These are phyloP conservation scores for Strongylocentrotus purpuratus DNA, from an alignment of 35 echinoderm and acorn worm genomes.

Conservation along the genomic window DNA sequence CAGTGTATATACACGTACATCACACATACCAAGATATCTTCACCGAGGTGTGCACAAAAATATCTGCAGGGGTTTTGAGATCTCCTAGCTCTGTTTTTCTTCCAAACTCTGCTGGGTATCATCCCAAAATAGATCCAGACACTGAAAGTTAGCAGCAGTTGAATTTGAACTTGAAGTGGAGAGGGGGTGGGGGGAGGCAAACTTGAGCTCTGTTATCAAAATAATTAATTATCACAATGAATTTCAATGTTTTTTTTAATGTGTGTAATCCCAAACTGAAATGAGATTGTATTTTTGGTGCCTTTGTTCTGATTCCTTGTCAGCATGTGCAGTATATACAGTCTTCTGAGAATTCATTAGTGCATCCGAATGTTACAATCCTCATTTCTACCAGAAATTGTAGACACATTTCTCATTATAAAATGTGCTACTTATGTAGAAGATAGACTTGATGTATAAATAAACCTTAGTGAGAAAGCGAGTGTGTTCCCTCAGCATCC, in stretches of 20 bases:
- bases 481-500: background rate
- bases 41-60: background rate
- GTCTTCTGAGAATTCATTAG: too few species aligned
- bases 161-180: background rate
- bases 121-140: background rate
- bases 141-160: background rate
- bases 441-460: background rate
- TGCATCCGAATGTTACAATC: background rate
- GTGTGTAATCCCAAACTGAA: too few species aligned
- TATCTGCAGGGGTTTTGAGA: background rate
- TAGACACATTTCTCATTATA: background rate
- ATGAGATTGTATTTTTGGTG: background rate
- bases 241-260: too few species aligned
- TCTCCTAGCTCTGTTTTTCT: background rate
- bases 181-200: background rate
- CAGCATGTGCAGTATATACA: background rate
- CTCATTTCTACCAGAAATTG: background rate
- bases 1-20: background rate
- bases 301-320: background rate
- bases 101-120: slow-evolving; percentile 1
- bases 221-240: too few species aligned
- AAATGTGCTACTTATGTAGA: background rate
- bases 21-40: background rate
- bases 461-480: background rate
- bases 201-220: too few species aligned